Evolutionary conservation across 1,140 invertebrate genomes (phyloP).

Genomic region (Papilio dardanus): DNA sequence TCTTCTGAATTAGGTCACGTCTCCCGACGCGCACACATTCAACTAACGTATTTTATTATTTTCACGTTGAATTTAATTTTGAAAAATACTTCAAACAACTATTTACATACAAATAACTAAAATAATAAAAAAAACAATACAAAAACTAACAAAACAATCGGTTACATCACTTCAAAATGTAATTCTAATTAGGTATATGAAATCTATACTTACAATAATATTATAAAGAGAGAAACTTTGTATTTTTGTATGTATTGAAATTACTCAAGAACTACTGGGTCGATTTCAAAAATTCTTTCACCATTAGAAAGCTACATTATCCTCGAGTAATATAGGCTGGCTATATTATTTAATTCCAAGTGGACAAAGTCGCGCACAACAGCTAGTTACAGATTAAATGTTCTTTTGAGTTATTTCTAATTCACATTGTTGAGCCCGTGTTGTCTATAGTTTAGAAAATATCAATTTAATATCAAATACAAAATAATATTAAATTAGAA

Average conservation of each 20-base stretch:
- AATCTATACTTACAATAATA: too few species aligned
- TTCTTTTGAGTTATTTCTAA: background rate
- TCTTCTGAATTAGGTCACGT: constrained; percentile 48
- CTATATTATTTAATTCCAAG: too few species aligned
- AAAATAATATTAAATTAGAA: background rate
- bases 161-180: background rate
- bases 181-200: background rate
- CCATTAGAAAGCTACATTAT: too few species aligned
- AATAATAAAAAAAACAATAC: background rate
- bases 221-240: too few species aligned
- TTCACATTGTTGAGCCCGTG: background rate
- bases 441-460: background rate
- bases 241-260: too few species aligned
- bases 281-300: too few species aligned
- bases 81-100: background rate
- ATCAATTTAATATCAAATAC: background rate
- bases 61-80: constrained; percentile 29
- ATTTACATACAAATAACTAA: background rate
- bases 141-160: background rate
- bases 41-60: constrained; percentile 44
- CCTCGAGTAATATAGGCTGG: too few species aligned
- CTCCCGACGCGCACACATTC: constrained; percentile 36
- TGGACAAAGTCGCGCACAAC: too few species aligned
- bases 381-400: background rate
- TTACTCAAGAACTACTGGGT: too few species aligned